Evolutionary conservation across 2,797 vertebrate species (phyloP), one percentile per base, ranked within the genome.

Genomic region (Gobionotothen gibberifrons): DNA sequence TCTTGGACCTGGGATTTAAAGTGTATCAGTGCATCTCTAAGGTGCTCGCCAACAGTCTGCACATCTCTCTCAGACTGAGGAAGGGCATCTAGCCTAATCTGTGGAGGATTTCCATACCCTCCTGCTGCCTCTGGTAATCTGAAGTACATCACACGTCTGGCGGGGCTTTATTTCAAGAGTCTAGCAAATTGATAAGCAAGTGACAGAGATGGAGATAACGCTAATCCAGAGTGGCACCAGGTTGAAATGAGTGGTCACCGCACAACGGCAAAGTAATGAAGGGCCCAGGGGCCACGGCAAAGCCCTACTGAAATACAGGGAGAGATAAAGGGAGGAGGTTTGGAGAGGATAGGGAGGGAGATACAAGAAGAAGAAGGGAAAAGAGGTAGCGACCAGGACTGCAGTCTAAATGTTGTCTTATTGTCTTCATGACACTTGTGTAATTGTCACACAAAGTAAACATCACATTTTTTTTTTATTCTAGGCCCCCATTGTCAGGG

Each of bases 81-180:
- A 92, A 90, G 90, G 90, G 79, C 87, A 92, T 93, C 88, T 36
- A 36, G 32, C 8, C 8, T 90, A 89, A 93, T 92, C 90, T 82
- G 76, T 47, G 58, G 49, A 89, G 78, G 83, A 87, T 92, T 93
- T 93, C 82, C 82, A 90, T 91, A 88, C 84, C 87, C 82, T 82
- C 78, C 82, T 59, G 57, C 79, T 46, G 72, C 90, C 78, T 83
- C 75, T 13, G 21, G 72, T 89, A 89, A 94, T 93, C 89, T 92
- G 54, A 81, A 90, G 85, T 85, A 84, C 88, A 92, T 92, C 89
- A 83, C 88, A 78, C 61, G 71, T 85, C 86, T 86, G 74, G 78
- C 76, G 36, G 21, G 85, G 88, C 90, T 92, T 90, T 85, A 91
- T 89, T 93, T 93, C 87, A 89, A 91, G 83, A 90, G 90, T 83